Percentiles rank a stretch among this genome's conserved stretches.
phyloP scores from a whole-genome alignment of 2,113 vertebrate genomes.

The Hippocampus abdominalis region DNA sequence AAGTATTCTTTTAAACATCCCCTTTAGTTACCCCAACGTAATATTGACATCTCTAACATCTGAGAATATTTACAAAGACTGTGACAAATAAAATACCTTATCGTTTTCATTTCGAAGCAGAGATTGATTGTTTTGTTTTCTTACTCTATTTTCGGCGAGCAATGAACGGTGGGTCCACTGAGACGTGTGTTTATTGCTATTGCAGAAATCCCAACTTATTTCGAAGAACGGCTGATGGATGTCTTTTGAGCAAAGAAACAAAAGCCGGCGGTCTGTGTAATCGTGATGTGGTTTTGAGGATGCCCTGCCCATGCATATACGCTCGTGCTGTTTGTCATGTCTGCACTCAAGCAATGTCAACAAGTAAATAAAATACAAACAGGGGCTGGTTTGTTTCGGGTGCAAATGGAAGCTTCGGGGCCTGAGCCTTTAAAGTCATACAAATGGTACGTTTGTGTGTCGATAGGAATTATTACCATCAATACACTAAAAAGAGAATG shows the following conservation, averaged over 20 bases:
- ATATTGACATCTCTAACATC: slow-evolving; percentile 72
- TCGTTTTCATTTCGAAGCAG: slow-evolving; percentile 53
- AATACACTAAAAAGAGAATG: background rate
- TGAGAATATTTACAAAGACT: slow-evolving; percentile 74
- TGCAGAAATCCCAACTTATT: slow-evolving; percentile 72
- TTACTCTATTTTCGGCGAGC: slow-evolving; percentile 46
- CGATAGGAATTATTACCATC: background rate
- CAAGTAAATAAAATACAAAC: slow-evolving; percentile 14
- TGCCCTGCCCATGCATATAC: slow-evolving; percentile 73
- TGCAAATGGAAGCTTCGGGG: background rate
- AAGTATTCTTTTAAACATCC: slow-evolving; percentile 56
- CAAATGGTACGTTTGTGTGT: background rate
- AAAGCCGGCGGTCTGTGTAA: slow-evolving; percentile 51
- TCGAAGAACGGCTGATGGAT: slow-evolving; percentile 59
- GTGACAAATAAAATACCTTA: slow-evolving; percentile 51
- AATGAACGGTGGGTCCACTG: slow-evolving; percentile 69
- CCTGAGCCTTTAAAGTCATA: background rate
- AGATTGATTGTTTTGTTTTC: slow-evolving; percentile 42
- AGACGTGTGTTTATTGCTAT: slow-evolving; percentile 82
- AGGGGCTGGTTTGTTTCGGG: background rate
- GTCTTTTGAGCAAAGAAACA: slow-evolving; percentile 47
- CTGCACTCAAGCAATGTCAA: slow-evolving; percentile 26
- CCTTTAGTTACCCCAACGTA: slow-evolving; percentile 69
- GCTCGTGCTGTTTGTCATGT: slow-evolving; percentile 58
- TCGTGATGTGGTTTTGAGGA: slow-evolving; percentile 39